A percentile compares a stretch with the other conserved stretches of the same genome.
phyloP scores from a whole-genome alignment of 1,140 invertebrate genomes.

The Phthorimaea operculella region DNA sequence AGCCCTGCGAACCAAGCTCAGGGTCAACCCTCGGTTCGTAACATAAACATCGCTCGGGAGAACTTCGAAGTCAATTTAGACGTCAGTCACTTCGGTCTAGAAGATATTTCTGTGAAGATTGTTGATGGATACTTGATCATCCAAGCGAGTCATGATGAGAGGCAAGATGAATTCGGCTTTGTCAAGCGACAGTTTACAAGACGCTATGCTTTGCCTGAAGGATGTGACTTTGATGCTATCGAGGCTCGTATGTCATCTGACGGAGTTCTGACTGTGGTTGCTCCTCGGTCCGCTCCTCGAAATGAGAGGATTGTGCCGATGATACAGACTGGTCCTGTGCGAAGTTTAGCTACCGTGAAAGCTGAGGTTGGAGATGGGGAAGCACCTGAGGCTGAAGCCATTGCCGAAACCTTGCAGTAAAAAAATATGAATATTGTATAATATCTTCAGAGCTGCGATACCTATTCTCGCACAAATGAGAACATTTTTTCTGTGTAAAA shows the following conservation, averaged over 20 bases:
- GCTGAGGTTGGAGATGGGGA: slow-evolving; percentile 10
- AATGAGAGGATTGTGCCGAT: slow-evolving; percentile 71
- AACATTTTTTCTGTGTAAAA: too few species aligned
- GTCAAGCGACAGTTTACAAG: slow-evolving; percentile 77
- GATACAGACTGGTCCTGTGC: slow-evolving; percentile 68
- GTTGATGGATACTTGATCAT: slow-evolving; percentile 74
- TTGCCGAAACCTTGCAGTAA: slow-evolving; percentile 8
- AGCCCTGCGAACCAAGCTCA: too few species aligned
- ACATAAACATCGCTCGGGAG: neutral
- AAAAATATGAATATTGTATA: neutral
- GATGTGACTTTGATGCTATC: slow-evolving; percentile 72
- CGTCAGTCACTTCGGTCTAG: slow-evolving; percentile 84
- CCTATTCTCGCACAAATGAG: too few species aligned
- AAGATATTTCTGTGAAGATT: slow-evolving; percentile 83
- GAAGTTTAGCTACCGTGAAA: neutral
- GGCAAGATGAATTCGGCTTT: slow-evolving; percentile 75
- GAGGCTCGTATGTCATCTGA: slow-evolving; percentile 75
- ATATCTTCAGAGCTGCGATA: too few species aligned
- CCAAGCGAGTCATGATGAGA: slow-evolving; percentile 79
- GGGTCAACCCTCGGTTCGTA: too few species aligned
- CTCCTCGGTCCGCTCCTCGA: slow-evolving; percentile 52
- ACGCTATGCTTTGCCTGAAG: slow-evolving; percentile 74
- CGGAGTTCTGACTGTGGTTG: slow-evolving; percentile 74
- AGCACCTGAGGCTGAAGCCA: neutral
- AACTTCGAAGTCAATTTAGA: slow-evolving; percentile 76